These are phyloP conservation scores for Cheilosia scutellata DNA, from an alignment of 2,888 invertebrate genomes.

Conservation along the genomic window DNA sequence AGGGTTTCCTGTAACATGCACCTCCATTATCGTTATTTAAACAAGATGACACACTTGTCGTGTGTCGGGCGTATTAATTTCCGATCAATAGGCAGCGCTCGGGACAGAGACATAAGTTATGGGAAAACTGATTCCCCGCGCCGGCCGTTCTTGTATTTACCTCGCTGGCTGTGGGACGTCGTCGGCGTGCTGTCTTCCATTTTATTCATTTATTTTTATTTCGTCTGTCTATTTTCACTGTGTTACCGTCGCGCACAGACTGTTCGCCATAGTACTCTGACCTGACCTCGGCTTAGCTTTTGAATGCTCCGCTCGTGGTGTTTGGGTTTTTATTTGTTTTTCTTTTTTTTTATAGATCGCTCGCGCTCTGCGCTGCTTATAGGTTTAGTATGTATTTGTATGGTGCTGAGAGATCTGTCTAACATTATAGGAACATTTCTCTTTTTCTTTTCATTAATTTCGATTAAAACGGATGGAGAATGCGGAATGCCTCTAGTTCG, in stretches of 20 bases:
- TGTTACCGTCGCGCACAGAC: constrained; percentile 56
- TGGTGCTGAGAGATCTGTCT: constrained; percentile 43
- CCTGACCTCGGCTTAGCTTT: constrained; percentile 67
- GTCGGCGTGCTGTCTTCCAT: constrained; percentile 73
- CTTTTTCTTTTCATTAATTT: constrained; percentile 71
- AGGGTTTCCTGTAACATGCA: constrained; percentile 75
- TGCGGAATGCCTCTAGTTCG: constrained; percentile 66
- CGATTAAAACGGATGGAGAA: constrained; percentile 65
- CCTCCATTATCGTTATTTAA: constrained; percentile 76
- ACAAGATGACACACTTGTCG: constrained; percentile 76
- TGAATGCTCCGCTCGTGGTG: constrained; percentile 44
- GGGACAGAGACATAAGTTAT: constrained; percentile 70
- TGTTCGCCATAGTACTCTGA: constrained; percentile 65
- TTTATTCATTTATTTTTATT: constrained; percentile 55
- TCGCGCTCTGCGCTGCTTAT: constrained; percentile 41
- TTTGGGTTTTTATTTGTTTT: constrained; percentile 3
- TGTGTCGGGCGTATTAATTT: constrained; percentile 76
- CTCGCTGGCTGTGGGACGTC: constrained; percentile 42
- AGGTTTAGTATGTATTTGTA: background rate
- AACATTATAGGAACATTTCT: constrained; percentile 44
- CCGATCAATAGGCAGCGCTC: constrained; percentile 75
- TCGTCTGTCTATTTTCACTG: constrained; percentile 54
- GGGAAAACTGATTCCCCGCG: constrained; percentile 64
- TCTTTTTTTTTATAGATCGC: constrained; percentile 33
- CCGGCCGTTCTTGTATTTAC: constrained; percentile 26